A percentile compares a stretch with the other conserved stretches of the same genome.
phyloP scores from a whole-genome alignment of 2,888 invertebrate genomes.

The Neuroscelio doddi region DNA sequence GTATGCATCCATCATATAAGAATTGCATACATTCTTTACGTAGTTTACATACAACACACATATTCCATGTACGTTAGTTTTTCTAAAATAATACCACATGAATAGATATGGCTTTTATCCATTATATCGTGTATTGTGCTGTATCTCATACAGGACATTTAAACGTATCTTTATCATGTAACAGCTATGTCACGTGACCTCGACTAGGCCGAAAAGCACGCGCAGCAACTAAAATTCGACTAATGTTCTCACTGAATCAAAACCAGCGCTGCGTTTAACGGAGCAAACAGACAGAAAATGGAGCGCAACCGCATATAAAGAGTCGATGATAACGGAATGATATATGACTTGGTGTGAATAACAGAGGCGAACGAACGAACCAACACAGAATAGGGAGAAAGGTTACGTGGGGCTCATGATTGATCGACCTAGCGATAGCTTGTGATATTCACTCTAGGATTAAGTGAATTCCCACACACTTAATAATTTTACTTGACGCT shows the following conservation, averaged over 20 bases:
- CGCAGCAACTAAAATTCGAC: slow-evolving; percentile 64
- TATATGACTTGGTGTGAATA: slow-evolving; percentile 71
- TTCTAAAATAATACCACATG: too few relatives aligned
- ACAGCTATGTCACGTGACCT: slow-evolving; percentile 42
- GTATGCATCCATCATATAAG: too few relatives aligned
- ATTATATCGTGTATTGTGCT: too few relatives aligned
- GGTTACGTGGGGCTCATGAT: slow-evolving; percentile 60
- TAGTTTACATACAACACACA: too few relatives aligned
- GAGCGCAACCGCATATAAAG: slow-evolving; percentile 72
- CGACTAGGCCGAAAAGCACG: slow-evolving; percentile 51
- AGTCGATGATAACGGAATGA: slow-evolving; percentile 73
- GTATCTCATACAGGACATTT: too few relatives aligned
- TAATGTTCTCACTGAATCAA: slow-evolving; percentile 70
- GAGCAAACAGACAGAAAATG: slow-evolving; percentile 71
- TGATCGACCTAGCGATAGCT: slow-evolving; percentile 70
- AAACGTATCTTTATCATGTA: too few relatives aligned
- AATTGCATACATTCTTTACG: too few relatives aligned
- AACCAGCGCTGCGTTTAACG: slow-evolving; percentile 49
- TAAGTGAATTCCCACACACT: slow-evolving; percentile 70
- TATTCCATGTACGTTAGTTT: too few relatives aligned
- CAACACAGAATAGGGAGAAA: slow-evolving; percentile 43
- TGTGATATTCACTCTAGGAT: slow-evolving; percentile 68
- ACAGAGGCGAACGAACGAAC: slow-evolving; percentile 56
- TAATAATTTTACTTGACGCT: slow-evolving; percentile 56
- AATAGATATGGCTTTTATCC: too few relatives aligned